These are phyloP conservation scores for Perccottus glenii DNA, from an alignment of 2,113 vertebrate species.

Conservation along the genomic window DNA sequence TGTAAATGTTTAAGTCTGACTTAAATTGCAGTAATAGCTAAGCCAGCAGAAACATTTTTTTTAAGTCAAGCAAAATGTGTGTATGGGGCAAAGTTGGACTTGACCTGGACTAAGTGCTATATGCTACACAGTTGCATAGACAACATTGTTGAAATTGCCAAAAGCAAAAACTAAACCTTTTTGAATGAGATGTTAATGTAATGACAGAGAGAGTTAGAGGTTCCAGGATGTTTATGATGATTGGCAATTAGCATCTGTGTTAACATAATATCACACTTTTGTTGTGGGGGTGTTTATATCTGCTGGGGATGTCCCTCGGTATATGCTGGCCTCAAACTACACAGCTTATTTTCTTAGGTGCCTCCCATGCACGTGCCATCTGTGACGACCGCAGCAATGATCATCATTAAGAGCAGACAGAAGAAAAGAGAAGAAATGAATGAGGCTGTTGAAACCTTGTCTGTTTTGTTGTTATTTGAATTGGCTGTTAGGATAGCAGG, in stretches of 20 bases:
- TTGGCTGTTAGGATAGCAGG: slow-evolving; percentile 7
- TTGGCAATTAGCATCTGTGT: background rate
- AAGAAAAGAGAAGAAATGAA: slow-evolving; percentile 11
- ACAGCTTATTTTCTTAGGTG: slow-evolving; percentile 47
- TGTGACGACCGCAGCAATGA: slow-evolving; percentile 18
- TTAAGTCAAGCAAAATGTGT: too few species aligned
- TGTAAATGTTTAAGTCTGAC: too few species aligned
- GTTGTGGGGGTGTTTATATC: slow-evolving; percentile 18
- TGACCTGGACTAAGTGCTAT: too few species aligned
- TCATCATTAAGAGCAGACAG: background rate
- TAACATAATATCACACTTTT: background rate
- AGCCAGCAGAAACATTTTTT: too few species aligned
- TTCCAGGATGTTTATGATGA: background rate
- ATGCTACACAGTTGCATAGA: too few species aligned
- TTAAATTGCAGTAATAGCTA: too few species aligned
- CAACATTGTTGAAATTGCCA: too few species aligned
- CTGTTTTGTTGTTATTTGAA: slow-evolving; percentile 38
- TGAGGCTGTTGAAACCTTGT: slow-evolving; percentile 17
- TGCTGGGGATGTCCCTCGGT: background rate
- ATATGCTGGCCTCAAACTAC: background rate
- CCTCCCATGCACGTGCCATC: slow-evolving; percentile 7
- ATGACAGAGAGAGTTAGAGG: background rate
- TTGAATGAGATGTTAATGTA: too few species aligned
- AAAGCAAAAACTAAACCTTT: too few species aligned
- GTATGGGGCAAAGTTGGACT: too few species aligned